Conservation (phyloP, 2,797 vertebrate genomes). For the Lepidocolaptes lacrymiger region DNA sequence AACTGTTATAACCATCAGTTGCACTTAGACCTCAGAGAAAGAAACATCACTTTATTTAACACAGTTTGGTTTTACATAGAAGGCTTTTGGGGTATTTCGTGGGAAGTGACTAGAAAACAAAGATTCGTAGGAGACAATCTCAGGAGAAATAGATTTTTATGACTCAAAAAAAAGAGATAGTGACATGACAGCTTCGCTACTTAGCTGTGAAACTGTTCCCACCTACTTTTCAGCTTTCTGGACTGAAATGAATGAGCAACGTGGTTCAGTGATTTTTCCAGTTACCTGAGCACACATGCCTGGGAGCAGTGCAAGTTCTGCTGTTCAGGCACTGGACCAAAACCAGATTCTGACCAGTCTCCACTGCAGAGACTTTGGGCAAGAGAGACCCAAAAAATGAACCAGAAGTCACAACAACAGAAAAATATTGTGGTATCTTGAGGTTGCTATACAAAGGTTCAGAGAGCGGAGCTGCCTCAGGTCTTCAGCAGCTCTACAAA, state of each 20-base stretch:
- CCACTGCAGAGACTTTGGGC: not conserved
- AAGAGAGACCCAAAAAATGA: not conserved
- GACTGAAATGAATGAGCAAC: not conserved
- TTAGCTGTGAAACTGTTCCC: not conserved
- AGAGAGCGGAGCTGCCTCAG: not conserved
- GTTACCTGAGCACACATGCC: not conserved
- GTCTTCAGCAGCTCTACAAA: not conserved
- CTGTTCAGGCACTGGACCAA: not conserved
- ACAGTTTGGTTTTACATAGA: not conserved
- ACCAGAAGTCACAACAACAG: not conserved
- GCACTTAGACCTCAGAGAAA: not conserved
- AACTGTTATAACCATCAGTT: not conserved
- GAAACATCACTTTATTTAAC: not conserved
- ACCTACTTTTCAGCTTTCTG: slow-evolving; percentile 20
- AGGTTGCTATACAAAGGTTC: not conserved
- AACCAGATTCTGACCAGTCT: not conserved
- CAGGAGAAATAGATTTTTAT: not conserved
- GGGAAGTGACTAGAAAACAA: slow-evolving; percentile 3
- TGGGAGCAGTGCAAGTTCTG: not conserved
- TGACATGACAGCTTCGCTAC: not conserved
- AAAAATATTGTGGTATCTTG: not conserved
- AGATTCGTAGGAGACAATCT: not conserved
- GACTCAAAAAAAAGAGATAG: not conserved
- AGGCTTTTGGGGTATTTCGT: not conserved
- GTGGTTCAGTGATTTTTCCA: slow-evolving; percentile 4